Percentiles rank a stretch among this genome's conserved stretches.
Evolutionary conservation across 2,113 vertebrate genomes (phyloP).

Genomic region (Apodemus speciosus): DNA sequence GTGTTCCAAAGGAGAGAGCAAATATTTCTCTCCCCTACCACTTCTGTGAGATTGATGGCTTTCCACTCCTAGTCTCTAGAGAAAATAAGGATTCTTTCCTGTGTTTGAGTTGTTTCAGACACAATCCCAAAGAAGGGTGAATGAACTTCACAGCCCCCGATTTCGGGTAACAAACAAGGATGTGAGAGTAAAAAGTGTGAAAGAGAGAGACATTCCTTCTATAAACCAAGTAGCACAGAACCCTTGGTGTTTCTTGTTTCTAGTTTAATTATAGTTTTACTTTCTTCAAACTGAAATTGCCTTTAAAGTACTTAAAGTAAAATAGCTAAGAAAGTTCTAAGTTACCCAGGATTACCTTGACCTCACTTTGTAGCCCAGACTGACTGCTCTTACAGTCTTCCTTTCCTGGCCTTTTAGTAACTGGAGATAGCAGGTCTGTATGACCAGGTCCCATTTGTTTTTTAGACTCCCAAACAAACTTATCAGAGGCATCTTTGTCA

Average conservation of each 20-base stretch:
- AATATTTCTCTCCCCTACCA: neutral
- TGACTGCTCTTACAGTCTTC: neutral
- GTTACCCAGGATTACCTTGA: neutral
- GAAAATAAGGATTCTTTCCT: neutral
- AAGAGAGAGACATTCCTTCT: neutral
- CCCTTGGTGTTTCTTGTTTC: neutral
- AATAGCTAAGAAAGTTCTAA: neutral
- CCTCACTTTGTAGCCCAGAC: neutral
- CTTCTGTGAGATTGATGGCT: neutral
- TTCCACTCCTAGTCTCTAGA: neutral
- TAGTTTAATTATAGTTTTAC: neutral
- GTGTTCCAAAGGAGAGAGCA: neutral
- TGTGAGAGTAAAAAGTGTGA: neutral
- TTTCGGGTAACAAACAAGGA: neutral
- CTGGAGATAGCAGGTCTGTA: neutral
- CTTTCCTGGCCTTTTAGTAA: too few species aligned
- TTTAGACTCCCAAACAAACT: neutral
- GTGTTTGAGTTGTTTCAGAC: constrained; percentile 23
- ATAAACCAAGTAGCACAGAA: neutral
- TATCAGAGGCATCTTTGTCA: neutral
- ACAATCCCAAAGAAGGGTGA: neutral
- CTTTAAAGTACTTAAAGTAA: neutral
- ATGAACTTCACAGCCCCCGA: neutral
- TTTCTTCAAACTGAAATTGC: neutral
- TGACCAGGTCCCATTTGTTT: neutral